Base-by-base conservation (phyloP, 2,113 vertebrate species). In the Lamprotornis superbus region DNA sequence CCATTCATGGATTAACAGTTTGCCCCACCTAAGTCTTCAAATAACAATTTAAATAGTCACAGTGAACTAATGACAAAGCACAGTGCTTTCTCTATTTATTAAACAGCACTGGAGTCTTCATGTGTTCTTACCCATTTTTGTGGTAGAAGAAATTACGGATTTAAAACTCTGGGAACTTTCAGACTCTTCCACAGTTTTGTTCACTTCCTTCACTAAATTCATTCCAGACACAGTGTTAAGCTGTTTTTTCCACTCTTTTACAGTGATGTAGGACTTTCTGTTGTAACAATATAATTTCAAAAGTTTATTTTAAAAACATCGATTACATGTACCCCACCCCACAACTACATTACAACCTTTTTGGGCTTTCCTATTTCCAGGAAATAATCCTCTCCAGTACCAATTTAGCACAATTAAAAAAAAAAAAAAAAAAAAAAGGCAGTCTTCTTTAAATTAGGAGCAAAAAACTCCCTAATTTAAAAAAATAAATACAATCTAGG, bases 221-320 rank as follows among this genome's bases (percentile, higher is more conserved):
- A 52, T 22, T 50, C 30, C 31, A 86, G 42, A 1, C 33, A 63
- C 9, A 60, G 7, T 17, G 40, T 35, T 80, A 13, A 50, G 31
- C 22, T 93, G 27, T 25, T 47, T 49, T 30, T 60, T 24, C 17
- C 15, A 9, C 3, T 50, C 23, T 69, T 69, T 15, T 21, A 37
- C 6, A 63, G 28, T 30, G 4, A 49, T 7, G 7, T 4, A 67
- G 1, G 1, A 37, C 13, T 50, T 90, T 23, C 28, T 33, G 1
- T 20, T 73, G 0, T 1, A 84, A 65, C 8, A 87, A 18, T 18
- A 0, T 11, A 3, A 60, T 50, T 69, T 42, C 16, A 81, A 6
- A 65, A 74, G 12, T 96, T 95, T 96, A 91, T 96, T 96, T 64
- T 4, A 73, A 88, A 84, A 79, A 25, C 6, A 47, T 6, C 0